Evolutionary conservation across 2,888 invertebrate genomes (phyloP), one percentile per base, ranked within the genome.

Genomic region (Sycophila texana): DNA sequence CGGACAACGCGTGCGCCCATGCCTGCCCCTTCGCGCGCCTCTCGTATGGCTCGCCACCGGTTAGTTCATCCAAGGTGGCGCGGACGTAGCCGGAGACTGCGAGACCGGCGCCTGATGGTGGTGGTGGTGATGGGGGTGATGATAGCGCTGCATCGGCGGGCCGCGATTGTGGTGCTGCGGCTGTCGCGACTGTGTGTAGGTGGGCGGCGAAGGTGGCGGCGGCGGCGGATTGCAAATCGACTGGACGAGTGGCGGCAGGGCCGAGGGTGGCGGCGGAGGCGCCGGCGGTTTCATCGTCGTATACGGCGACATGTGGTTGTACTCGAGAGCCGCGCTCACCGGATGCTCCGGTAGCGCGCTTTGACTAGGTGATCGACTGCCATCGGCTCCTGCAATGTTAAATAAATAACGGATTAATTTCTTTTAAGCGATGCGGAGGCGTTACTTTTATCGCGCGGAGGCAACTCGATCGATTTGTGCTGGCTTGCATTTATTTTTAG

Each of bases 181-280:
- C 79, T 86, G 86, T n/a, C 86, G 87, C 47, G 85, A 83, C 74
- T 86, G 86, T 5, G 84, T 83, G 66, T 86, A 87, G 13, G 86
- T 85, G 55, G 85, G 88, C 26, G 84, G 86, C 14, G 86, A 87
- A 10, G 88, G 85, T 5, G 86, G 87, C 12, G 88, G 87, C 14
- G 88, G 88, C 10, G 88, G 88, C 70, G 88, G 88, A 84, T 87
- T 87, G 78, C 88, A 88, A 71, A 87, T 87, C 10, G 87, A 88
- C 79, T 87, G 87, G 85, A 88, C 86, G 75, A 88, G 82, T 39
- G 87, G 87, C 67, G 86, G 58, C 16, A 26, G 63, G n/a, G 61
- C 30, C 16, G 85, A 86, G 12, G 87, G 61, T 10, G 77, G 22
- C 1, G 67, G 51, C 7, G 77, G 80, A 84, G 86, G 79, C 83